Evolutionary conservation across 92 coral and sea anemone species (phyloP), one percentile per base, ranked within the genome.

Genomic region (Porites evermanni): DNA sequence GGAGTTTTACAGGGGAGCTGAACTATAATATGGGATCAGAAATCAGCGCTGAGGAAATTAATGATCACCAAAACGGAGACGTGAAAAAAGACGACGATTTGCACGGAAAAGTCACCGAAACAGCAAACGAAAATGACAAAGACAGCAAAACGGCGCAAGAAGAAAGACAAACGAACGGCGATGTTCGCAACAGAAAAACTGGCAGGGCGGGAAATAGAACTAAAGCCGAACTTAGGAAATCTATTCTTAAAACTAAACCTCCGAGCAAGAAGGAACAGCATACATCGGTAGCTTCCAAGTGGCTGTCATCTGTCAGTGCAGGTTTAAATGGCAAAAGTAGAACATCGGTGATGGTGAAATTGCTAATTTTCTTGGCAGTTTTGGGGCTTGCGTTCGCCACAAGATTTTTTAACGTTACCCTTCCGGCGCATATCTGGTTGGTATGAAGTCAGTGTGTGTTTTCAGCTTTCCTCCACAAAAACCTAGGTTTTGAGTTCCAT

Each of bases 391-490:
- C 95, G 8, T 88, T 95, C 75, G 93, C 90, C 78, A 95, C 99
- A 24, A 91, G 99, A 85, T 74, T 95, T 21, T 91, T 89, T 84
- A 89, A 86, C 29, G 70, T 95, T 26, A 70, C 91, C 38, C 86
- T 90, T 8, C 99, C 99, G 20, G 68, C 84, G 64, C 99, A 92
- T 89, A 93, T 97, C 51, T 97, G 99, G 99, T 97, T 47, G 90
- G 99, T 91, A 26, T 10, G 11, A 69, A n/a, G 8, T 3, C 12
- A 12, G 19, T 8, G 1, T 20, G 7, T 47, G 9, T 74, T 3
- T 38, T 38, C 47, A 3, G 47, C 47, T 38, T 38, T 38, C 47
- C 47, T 38, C 6, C 0, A 38, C 47, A 38, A 38, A 38, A 38
- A 38, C 47, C 47, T 38, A 4, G 47, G 47, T 38, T 38, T 38